A percentile compares a stretch with the other conserved stretches of the same genome.
phyloP scores from a whole-genome alignment of 2,113 vertebrate genomes.

The Pterophyllum scalare region DNA sequence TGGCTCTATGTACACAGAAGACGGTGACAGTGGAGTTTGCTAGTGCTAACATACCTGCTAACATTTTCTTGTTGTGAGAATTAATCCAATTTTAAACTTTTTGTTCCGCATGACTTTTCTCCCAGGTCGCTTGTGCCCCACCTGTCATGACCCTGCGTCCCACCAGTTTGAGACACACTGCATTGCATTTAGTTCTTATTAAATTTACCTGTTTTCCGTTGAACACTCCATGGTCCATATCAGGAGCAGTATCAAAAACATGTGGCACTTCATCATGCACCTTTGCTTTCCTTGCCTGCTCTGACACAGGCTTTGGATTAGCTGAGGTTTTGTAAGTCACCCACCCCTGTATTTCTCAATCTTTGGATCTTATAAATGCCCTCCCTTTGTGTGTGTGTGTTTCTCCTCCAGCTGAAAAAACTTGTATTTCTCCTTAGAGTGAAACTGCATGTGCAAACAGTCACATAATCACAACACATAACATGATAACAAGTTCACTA shows the following conservation, averaged over 20 bases:
- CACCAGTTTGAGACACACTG: too few species aligned
- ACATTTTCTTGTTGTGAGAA: too few species aligned
- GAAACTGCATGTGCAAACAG: background rate
- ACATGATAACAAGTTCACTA: background rate
- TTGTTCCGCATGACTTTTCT: too few species aligned
- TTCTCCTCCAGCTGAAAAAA: background rate
- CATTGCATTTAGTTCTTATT: background rate
- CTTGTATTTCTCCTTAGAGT: background rate
- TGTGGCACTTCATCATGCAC: constrained; percentile 48
- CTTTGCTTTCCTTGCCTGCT: constrained; percentile 18
- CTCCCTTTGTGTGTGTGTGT: constrained; percentile 13
- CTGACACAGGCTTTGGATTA: constrained; percentile 7
- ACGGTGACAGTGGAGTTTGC: too few species aligned
- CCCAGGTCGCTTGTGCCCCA: too few species aligned
- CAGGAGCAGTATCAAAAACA: constrained; percentile 40
- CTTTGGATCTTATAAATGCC: background rate
- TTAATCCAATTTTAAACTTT: too few species aligned
- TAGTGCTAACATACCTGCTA: too few species aligned
- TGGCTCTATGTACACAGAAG: too few species aligned
- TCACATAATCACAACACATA: background rate
- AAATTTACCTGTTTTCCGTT: constrained; percentile 35
- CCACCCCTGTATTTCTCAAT: constrained; percentile 60
- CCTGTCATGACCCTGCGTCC: too few species aligned
- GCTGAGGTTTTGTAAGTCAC: constrained; percentile 18
- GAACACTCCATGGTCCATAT: constrained; percentile 14